phyloP scores from a whole-genome alignment of 2,113 vertebrate genomes.

The Anas platyrhynchos region DNA sequence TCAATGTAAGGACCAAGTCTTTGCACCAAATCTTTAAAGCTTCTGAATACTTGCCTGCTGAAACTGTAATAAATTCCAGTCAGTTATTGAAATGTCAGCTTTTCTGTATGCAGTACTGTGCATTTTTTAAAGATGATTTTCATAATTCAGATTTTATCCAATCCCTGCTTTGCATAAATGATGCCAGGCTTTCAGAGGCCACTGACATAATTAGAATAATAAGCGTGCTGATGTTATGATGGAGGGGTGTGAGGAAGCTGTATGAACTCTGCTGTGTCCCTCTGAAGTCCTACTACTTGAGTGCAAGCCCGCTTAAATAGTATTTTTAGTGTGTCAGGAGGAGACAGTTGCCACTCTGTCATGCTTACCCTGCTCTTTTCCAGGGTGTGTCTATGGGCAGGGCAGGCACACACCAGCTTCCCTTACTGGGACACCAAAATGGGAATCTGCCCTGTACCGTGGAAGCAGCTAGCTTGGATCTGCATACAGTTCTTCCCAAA shows the following conservation, averaged over 20 bases:
- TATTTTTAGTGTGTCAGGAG: not conserved
- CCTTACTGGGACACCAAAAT: not conserved
- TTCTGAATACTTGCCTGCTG: not conserved
- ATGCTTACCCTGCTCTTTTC: not conserved
- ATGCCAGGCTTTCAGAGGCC: not conserved
- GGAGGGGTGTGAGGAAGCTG: not conserved
- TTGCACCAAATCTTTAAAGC: not conserved
- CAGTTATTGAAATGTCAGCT: not conserved
- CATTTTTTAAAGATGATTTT: not conserved
- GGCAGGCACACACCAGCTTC: not conserved
- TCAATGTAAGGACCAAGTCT: not conserved
- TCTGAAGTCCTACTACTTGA: not conserved
- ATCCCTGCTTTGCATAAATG: not conserved
- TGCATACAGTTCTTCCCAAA: not conserved
- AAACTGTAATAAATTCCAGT: not conserved
- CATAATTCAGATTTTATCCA: not conserved
- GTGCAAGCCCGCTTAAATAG: rapidly evolving
- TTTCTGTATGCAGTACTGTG: not conserved
- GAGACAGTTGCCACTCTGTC: not conserved
- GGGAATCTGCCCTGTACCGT: not conserved
- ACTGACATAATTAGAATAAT: not conserved
- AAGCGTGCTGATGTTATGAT: not conserved
- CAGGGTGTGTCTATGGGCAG: not conserved
- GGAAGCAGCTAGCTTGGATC: not conserved
- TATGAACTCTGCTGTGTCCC: not conserved